Evolutionary conservation across 2,113 vertebrate genomes (phyloP), one percentile per base, ranked within the genome.

Genomic region (Istiophorus platypterus): DNA sequence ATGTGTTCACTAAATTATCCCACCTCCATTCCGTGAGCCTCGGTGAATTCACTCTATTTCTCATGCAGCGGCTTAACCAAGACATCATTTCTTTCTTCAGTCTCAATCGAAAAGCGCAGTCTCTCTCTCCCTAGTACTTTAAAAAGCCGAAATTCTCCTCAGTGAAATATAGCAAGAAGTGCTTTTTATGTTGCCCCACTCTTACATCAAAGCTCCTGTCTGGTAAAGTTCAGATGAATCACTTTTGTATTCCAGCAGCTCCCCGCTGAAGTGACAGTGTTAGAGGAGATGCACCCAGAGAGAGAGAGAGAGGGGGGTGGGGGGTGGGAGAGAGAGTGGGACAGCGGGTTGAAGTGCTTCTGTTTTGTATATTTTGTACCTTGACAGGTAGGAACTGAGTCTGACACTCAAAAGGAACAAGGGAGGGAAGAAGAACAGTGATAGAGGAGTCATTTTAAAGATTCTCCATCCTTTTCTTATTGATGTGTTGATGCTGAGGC

Each of bases 271-370:
- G 52, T 63, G 65, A 70, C 67, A 52, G 62, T 49, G 73, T 58
- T 85, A 49, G 72, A 80, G 80, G 85, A 81, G 81, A 89, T 9
- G 37, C 75, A 81, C 68, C 41, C 57, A 86, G 80, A 71, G 71
- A 63, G 39, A 71, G 51, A 22, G 57, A 11, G 83, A 65, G 37
- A 26, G 62, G 62, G 67, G 47, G 70, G 15, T 57, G 62, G 67
- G 47, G 70, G 15, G 69, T 31, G 31, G 6, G 31, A 12, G 73
- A 24, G 67, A 52, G 27, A 70, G 74, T 31, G 58, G 65, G 70
- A 61, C 70, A 58, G 10, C 13, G 3, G 45, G 73, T 64, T 71
- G 73, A 72, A 72, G 67, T 49, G 72, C 45, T 78, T 58, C 63
- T 81, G 54, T 76, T 83, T 72, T 61, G 52, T 62, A 58, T 27